phyloP scores from a whole-genome alignment of 2,113 vertebrate species.

The Saccopteryx bilineata region DNA sequence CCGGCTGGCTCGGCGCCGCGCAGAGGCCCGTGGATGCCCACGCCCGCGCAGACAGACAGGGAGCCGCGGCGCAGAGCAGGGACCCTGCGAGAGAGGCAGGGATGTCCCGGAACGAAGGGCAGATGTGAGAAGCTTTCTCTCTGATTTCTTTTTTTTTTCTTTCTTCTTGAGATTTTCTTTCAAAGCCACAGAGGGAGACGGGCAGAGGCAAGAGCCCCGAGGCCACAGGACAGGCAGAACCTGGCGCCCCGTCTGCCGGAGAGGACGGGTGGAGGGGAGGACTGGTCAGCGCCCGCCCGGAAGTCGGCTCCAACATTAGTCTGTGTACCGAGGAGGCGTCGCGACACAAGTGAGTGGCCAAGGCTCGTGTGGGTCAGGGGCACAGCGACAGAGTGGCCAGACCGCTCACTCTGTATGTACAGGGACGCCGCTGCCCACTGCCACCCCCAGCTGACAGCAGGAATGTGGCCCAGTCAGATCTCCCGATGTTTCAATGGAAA shows the following conservation, averaged over 20 bases:
- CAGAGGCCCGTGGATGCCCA: constrained; percentile 5
- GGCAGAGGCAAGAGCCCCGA: background rate
- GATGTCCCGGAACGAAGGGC: background rate
- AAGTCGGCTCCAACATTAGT: accelerated
- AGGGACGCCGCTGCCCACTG: accelerated
- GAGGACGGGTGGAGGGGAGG: background rate
- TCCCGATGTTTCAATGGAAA: accelerated
- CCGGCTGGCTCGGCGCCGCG: background rate
- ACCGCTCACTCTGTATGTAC: background rate
- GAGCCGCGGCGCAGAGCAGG: background rate
- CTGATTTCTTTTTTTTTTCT: background rate
- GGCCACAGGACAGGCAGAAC: background rate
- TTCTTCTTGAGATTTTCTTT: constrained; percentile 4
- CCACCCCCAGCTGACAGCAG: background rate
- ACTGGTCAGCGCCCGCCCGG: accelerated
- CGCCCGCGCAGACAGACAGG: background rate
- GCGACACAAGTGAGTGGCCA: accelerated
- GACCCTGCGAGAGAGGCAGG: background rate
- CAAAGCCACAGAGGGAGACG: background rate
- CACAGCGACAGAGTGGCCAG: accelerated
- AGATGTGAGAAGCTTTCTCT: background rate
- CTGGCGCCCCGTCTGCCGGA: accelerated
- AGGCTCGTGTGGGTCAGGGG: accelerated
- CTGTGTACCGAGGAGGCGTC: background rate
- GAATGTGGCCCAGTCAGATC: background rate